phyloP scores from a whole-genome alignment of 2,888 invertebrate genomes.

The Thysanoteuthis rhombus region DNA sequence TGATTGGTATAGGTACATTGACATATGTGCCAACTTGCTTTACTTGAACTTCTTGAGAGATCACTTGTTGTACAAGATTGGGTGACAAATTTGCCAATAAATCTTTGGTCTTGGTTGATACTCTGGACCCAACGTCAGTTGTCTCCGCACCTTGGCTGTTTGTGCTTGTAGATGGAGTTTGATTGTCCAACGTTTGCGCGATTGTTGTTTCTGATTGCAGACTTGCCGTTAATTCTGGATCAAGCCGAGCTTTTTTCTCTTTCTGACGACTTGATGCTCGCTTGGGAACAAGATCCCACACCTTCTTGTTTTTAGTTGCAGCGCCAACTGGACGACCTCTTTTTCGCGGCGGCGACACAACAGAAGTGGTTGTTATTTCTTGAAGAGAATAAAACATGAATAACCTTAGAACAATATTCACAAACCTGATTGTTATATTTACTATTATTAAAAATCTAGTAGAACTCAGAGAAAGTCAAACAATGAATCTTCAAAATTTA shows the following conservation, averaged over 20 bases:
- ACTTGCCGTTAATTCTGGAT: not conserved
- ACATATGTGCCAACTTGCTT: slow-evolving; percentile 1
- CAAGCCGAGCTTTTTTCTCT: not conserved
- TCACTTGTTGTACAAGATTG: not conserved
- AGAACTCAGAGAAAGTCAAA: too few species aligned
- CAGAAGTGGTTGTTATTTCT: not conserved
- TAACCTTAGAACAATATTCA: too few species aligned
- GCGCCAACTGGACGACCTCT: not conserved
- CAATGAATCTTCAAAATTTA: too few species aligned
- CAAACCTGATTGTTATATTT: too few species aligned
- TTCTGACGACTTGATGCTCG: not conserved
- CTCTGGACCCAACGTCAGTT: too few species aligned
- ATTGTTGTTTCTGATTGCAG: not conserved
- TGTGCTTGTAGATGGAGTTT: not conserved
- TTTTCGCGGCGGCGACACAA: not conserved
- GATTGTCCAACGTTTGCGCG: not conserved
- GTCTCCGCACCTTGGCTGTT: not conserved
- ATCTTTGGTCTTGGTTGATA: not conserved
- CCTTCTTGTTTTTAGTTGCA: not conserved
- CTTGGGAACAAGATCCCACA: not conserved
- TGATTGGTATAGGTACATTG: not conserved
- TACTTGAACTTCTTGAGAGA: not conserved
- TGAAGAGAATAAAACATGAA: not conserved
- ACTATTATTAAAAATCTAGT: too few species aligned
- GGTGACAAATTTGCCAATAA: slow-evolving; percentile 16